Evolutionary conservation across 2,113 vertebrate genomes (phyloP).

Genomic region (Trogon surrucura): DNA sequence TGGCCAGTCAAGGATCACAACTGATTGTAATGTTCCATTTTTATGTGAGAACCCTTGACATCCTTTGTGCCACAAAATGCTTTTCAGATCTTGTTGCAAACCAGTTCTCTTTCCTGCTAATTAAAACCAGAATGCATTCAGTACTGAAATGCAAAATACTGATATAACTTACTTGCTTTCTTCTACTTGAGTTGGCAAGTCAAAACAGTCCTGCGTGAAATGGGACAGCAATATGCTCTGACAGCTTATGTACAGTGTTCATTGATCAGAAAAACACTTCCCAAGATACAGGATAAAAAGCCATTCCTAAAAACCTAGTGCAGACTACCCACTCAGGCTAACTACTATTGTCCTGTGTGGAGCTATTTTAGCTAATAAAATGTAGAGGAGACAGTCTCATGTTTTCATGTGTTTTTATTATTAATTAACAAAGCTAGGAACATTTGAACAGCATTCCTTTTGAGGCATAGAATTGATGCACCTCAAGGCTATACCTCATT

Average conservation of each 20-base stretch:
- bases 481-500: background rate
- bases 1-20: background rate
- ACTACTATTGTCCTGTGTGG: background rate
- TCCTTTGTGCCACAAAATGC: background rate
- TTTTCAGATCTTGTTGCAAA: background rate
- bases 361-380: background rate
- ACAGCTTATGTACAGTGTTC: background rate
- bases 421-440: background rate
- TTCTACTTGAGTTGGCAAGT: constrained; percentile 24
- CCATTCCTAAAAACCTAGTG: background rate
- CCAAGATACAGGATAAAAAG: background rate
- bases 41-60: background rate
- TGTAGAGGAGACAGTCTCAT: background rate
- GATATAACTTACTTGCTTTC: background rate
- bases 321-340: background rate
- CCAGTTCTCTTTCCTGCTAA: background rate
- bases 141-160: background rate
- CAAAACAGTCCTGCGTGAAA: background rate
- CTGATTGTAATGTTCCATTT: background rate
- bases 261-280: background rate
- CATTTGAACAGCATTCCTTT: background rate
- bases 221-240: background rate
- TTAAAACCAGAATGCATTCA: constrained; percentile 16
- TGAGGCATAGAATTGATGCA: background rate
- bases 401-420: background rate